Evolutionary conservation across 2,797 vertebrate genomes (phyloP), one percentile per base, ranked within the genome.

Genomic region (Gypaetus barbatus): DNA sequence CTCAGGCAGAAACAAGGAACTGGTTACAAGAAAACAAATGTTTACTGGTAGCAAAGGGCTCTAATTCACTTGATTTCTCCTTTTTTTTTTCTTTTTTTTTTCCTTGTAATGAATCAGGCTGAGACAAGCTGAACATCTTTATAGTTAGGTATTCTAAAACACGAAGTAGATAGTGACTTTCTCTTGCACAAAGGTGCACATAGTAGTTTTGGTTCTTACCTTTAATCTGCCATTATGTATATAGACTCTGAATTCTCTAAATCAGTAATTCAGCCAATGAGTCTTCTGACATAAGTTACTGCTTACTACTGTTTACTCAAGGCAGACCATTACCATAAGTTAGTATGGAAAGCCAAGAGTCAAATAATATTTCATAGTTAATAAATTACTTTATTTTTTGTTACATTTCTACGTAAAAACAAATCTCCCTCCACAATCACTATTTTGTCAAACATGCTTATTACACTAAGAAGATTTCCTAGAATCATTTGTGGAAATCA

Each of bases 291-390:
- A 57, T 63, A 41, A 73, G 8, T 60, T 89, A 94, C 39, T 90
- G 41, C 51, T 73, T 69, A 51, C 48, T 90, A 37, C 7, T 76
- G 35, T 23, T 56, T 89, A 44, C 52, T 84, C 71, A 41, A 92
- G 46, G 64, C 48, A 83, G 48, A 86, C 18, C n/a, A 71, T 78
- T 65, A 52, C 7, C 13, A 21, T 65, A 83, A 87, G 27, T 61
- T 73, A 76, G 18, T 57, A 77, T 41, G 30, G 54, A 78, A 90
- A 89, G 35, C 56, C 57, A 91, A 68, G 48, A 93, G 46, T 57
- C 27, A 76, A 93, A 80, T 91, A 60, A 78, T 92, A 90, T 89
- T 90, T 95, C 64, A 90, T n/a, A 56, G 39, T 46, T 83, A 68
- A 63, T 68, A 70, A 80, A 66, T 80, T 44, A 44, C 30, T 37